A percentile compares a stretch with the other conserved stretches of the same genome.
These are phyloP conservation scores for Bubo bubo DNA, from an alignment of 2,113 vertebrate genomes.

Conservation along the genomic window DNA sequence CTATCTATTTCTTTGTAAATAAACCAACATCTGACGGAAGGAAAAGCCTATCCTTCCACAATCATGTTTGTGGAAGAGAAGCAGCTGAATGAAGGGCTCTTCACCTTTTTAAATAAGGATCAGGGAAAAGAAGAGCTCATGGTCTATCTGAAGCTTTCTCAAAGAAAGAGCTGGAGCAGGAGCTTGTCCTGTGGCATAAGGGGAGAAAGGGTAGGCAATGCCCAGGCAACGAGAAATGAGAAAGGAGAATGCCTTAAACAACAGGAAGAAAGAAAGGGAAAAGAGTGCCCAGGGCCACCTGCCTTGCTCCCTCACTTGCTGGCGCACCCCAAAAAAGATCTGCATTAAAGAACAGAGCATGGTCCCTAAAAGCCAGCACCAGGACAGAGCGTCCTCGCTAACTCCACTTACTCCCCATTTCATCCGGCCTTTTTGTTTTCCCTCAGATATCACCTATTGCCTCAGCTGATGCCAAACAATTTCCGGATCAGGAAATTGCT, in stretches of 20 bases:
- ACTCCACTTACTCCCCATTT: not conserved
- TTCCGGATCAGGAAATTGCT: not conserved
- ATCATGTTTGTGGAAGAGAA: not conserved
- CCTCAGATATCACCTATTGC: not conserved
- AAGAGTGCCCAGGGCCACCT: rapidly evolving
- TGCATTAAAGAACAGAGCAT: rapidly evolving
- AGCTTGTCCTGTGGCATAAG: rapidly evolving
- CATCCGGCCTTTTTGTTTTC: not conserved
- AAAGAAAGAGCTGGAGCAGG: not conserved
- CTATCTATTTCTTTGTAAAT: not conserved
- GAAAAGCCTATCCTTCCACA: not conserved
- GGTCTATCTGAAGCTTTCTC: not conserved
- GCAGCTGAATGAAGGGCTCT: not conserved
- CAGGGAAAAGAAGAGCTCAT: not conserved
- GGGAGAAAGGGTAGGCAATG: not conserved
- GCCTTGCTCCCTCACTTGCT: not conserved
- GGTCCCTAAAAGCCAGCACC: not conserved
- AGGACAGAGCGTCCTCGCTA: rapidly evolving
- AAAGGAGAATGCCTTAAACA: not conserved
- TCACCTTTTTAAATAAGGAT: not conserved
- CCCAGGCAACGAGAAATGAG: not conserved
- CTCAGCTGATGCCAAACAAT: rapidly evolving
- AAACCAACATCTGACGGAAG: not conserved
- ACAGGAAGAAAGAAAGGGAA: not conserved
- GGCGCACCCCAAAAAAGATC: not conserved